phyloP scores from a whole-genome alignment of 2,797 vertebrate species.

The Cyprinella venusta region DNA sequence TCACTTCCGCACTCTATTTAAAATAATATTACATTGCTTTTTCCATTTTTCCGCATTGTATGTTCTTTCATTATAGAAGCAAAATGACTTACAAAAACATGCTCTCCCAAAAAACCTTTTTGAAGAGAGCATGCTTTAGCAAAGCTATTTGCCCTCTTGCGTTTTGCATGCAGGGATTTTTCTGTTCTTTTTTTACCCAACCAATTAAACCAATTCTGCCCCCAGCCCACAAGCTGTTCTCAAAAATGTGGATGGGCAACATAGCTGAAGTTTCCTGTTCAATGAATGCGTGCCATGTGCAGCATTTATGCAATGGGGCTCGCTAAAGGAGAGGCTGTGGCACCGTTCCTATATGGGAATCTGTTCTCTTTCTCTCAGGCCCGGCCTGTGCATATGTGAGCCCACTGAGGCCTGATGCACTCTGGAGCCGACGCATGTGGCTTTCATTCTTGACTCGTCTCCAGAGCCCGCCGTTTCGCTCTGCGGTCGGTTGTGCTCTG shows the following conservation, averaged over 20 bases:
- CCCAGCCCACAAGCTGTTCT: not conserved
- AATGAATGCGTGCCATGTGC: slow-evolving; percentile 19
- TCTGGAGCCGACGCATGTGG: slow-evolving; percentile 71
- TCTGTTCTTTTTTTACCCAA: not conserved
- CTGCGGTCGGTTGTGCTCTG: slow-evolving; percentile 61
- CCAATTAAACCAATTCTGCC: not conserved
- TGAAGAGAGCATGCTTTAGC: not conserved
- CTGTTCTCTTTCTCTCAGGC: slow-evolving; percentile 43
- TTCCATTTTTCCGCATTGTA: not conserved
- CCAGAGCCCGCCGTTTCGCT: slow-evolving; percentile 78
- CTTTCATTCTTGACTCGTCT: slow-evolving; percentile 81
- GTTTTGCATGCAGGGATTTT: not conserved
- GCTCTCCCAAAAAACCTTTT: not conserved
- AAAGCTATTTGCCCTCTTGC: not conserved
- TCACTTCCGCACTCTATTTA: no score
- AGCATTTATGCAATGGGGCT: not conserved
- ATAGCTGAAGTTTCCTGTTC: not conserved
- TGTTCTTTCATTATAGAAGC: not conserved
- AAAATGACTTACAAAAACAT: not conserved
- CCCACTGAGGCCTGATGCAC: slow-evolving; percentile 40
- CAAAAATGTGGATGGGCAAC: not conserved
- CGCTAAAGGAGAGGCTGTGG: slow-evolving; percentile 12
- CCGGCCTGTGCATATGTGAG: slow-evolving; percentile 44
- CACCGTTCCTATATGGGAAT: slow-evolving; percentile 44
- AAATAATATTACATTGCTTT: not conserved